A percentile compares a stretch with the other conserved stretches of the same genome.
phyloP scores from a whole-genome alignment of 1,140 invertebrate species.

The Spodoptera litura region DNA sequence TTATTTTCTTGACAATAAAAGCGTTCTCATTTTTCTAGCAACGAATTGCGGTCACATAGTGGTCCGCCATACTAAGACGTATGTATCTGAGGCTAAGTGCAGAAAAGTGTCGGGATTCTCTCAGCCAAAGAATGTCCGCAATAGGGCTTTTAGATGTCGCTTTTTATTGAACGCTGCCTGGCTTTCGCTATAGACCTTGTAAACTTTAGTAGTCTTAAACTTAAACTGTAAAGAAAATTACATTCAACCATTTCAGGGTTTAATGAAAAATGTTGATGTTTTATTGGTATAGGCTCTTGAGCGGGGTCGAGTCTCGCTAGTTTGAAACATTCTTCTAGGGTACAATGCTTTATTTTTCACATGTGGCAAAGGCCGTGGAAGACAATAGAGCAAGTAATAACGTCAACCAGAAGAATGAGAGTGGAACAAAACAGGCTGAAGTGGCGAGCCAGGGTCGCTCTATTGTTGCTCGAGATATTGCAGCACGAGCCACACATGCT shows the following conservation, averaged over 20 bases:
- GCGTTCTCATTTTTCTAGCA: conserved; percentile 65
- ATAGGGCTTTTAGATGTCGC: conserved; percentile 61
- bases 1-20: conserved; percentile 72
- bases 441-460: conserved; percentile 66
- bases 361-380: conserved; percentile 56
- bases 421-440: conserved; percentile 74
- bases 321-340: conserved; percentile 14
- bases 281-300: conserved; percentile 28
- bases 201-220: conserved; percentile 39
- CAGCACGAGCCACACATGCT: conserved; percentile 49
- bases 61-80: conserved; percentile 46
- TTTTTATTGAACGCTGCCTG: conserved; percentile 57
- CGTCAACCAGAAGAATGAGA: conserved; percentile 73
- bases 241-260: not conserved
- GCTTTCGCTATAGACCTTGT: conserved; percentile 40
- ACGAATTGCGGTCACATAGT: conserved; percentile 67
- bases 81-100: conserved; percentile 64
- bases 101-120: conserved; percentile 63
- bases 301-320: not conserved
- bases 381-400: conserved; percentile 76
- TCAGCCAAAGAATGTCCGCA: conserved; percentile 63
- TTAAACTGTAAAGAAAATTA: conserved; percentile 23
- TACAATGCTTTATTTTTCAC: conserved; percentile 56
- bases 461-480: conserved; percentile 65
- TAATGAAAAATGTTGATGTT: conserved; percentile 16